Percentiles rank a stretch among this genome's conserved stretches.
Evolutionary conservation across 2,113 vertebrate genomes (phyloP).

Genomic region (Puffinus mauretanicus): DNA sequence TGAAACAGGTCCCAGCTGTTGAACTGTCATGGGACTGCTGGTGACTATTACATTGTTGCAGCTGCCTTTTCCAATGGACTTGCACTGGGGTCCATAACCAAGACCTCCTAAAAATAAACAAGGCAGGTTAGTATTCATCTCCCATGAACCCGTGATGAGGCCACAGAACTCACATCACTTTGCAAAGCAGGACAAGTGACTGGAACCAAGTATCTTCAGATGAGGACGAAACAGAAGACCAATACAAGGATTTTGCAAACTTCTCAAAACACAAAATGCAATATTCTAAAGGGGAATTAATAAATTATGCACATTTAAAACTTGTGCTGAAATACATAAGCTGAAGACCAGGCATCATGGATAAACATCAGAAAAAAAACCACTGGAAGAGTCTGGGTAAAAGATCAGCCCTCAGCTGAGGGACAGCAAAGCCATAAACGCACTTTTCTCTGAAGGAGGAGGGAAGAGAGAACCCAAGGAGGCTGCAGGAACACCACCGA

Average conservation of each 20-base stretch:
- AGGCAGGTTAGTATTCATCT: constrained; percentile 57
- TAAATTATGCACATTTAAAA: not conserved
- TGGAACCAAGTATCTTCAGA: not conserved
- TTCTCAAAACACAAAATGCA: not conserved
- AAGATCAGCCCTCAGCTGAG: not conserved
- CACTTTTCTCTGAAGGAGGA: not conserved
- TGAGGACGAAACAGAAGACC: not conserved
- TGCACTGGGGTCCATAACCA: constrained; percentile 71
- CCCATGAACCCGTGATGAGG: not conserved
- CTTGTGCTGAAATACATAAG: not conserved
- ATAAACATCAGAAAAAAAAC: not conserved
- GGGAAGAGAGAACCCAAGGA: not conserved
- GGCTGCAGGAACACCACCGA: not conserved
- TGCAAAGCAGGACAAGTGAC: not conserved
- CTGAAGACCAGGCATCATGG: not conserved
- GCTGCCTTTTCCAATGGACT: constrained; percentile 79
- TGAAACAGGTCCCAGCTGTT: constrained; percentile 74
- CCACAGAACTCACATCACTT: not conserved
- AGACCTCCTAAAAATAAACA: constrained; percentile 79
- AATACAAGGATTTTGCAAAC: not conserved
- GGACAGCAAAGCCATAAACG: not conserved
- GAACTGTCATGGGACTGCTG: constrained; percentile 79
- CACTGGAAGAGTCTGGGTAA: not conserved
- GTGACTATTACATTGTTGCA: constrained; percentile 78
- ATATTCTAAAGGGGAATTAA: not conserved